Evolutionary conservation across 2,888 invertebrate genomes (phyloP).

Genomic region (Mechanitis mazaeus): DNA sequence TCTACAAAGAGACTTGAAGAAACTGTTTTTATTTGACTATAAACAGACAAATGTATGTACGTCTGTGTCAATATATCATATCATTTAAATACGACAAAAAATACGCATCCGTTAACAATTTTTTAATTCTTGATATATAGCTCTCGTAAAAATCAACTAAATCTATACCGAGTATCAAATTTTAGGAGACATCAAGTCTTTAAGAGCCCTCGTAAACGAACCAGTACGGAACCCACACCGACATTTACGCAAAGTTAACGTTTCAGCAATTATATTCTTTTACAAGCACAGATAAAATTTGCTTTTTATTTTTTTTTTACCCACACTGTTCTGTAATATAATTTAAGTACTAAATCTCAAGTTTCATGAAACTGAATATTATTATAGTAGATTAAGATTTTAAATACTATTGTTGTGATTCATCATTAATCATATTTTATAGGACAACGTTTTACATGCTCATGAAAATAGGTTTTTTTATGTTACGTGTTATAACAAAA

Average conservation of each 20-base stretch:
- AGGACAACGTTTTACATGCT: neutral
- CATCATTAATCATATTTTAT: no score
- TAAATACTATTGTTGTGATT: no score
- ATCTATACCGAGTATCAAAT: neutral
- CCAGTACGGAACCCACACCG: no score
- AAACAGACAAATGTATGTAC: neutral
- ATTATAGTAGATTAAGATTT: no score
- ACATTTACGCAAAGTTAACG: no score
- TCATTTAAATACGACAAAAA: neutral
- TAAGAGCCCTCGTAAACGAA: neutral
- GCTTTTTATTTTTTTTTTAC: no score
- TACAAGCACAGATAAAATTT: no score
- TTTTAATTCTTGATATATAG: neutral
- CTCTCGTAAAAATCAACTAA: no score
- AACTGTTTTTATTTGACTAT: conserved; percentile 15
- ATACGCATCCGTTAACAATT: neutral
- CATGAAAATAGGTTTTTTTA: neutral
- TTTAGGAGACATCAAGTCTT: neutral
- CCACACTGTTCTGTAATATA: no score
- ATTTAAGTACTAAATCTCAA: no score
- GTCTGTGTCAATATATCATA: neutral
- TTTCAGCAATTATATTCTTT: no score
- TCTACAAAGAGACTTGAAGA: conserved; percentile 12
- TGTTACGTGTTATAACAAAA: neutral
- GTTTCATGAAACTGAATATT: no score